Base-by-base conservation (phyloP, 2,113 vertebrate genomes). In the Pangasianodon gigas region DNA sequence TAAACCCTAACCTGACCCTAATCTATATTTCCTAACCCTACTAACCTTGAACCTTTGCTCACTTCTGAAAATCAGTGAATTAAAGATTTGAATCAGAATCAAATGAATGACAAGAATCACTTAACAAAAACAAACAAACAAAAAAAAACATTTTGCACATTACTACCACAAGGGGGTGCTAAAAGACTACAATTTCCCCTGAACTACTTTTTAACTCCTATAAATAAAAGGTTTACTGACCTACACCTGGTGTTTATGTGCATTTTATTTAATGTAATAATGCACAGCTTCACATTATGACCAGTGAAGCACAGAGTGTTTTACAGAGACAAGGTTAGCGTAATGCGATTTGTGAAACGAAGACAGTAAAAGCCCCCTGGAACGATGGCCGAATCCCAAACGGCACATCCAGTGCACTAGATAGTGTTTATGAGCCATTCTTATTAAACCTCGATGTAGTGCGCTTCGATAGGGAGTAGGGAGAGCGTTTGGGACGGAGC, bases 241-340 rank as follows among this genome's bases (percentile, higher is more conserved):
- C 32, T 37, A 60, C 54, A 13, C 32, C 54, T 29, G 37, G 56
- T 3, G 37, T 84, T 84, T 44, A 24, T 41, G 82, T 60, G n/a
- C 11, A 26, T 62, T 84, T 60, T 7, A 60, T 84, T 84, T 41
- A 84, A 58, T 84, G 9, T 84, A 41, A 83, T 84, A 14, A 84
- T 44, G 2, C 56, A 26, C 29, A 56, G 18, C 16, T 13, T 26
- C n/a, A 60, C 6, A 29, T 62, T 44, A 84, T 46, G 29, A 62
- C 14, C 58, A 21, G 3, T 24, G 48, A 56, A 54, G 46, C 48
- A 4, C 79, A 18, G 52, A 84, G 82, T 83, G 81, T 62, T 44
- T 62, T 46, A 62, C 82, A 84, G 82, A 62, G 37, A 62, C 82
- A 44, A 14, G 37, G 24, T 84, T 62, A 46, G 6, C 10, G 19